phyloP scores from a whole-genome alignment of 64 coral and sea anemone species.

The Cladopsammia gracilis region DNA sequence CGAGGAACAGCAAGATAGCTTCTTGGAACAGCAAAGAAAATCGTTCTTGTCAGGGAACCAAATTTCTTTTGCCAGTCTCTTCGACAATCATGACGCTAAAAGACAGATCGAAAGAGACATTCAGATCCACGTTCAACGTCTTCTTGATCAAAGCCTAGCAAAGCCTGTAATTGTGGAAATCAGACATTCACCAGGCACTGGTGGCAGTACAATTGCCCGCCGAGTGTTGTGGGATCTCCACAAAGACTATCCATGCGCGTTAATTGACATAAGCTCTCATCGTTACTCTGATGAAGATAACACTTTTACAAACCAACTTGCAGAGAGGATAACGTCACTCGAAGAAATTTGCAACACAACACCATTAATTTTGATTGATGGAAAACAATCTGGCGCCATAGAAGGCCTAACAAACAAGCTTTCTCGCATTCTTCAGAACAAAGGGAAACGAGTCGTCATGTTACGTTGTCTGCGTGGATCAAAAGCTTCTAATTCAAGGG shows the following conservation, averaged over 20 bases:
- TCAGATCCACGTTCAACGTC: slow-evolving; percentile 59
- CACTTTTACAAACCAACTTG: slow-evolving; percentile 26
- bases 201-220: slow-evolving; percentile 76
- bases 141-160: slow-evolving; percentile 47
- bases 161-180: slow-evolving; percentile 69
- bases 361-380: slow-evolving; percentile 70
- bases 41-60: slow-evolving; percentile 73
- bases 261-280: slow-evolving; percentile 27
- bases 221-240: slow-evolving; percentile 82
- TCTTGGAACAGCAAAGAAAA: slow-evolving; percentile 64
- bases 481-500: not conserved
- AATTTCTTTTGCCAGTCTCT: slow-evolving; percentile 78
- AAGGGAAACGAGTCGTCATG: slow-evolving; percentile 60
- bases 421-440: slow-evolving; percentile 44
- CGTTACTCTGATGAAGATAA: slow-evolving; percentile 63
- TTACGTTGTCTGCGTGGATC: slow-evolving; percentile 53
- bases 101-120: slow-evolving; percentile 68
- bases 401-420: slow-evolving; percentile 68
- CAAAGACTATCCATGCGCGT: slow-evolving; percentile 54
- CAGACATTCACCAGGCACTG: slow-evolving; percentile 69
- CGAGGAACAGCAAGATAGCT: not conserved
- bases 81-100: slow-evolving; percentile 78
- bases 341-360: slow-evolving; percentile 66
- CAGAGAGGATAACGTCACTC: slow-evolving; percentile 45
- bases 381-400: slow-evolving; percentile 45